Evolutionary conservation across 2,888 invertebrate genomes (phyloP).

Genomic region (Cryptus armator): DNA sequence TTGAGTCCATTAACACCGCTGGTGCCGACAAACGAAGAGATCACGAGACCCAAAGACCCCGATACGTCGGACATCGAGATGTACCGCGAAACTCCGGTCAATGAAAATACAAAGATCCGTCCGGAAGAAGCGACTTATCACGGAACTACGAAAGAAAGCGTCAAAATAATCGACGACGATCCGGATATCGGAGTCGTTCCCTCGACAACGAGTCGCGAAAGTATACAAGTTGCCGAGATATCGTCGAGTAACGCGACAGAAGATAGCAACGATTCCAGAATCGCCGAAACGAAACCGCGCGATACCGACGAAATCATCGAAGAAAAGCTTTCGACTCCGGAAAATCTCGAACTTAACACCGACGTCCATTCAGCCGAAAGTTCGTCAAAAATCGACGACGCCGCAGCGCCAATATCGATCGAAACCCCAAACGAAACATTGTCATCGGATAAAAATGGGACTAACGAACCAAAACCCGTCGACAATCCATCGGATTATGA

Average conservation of each 20-base stretch:
- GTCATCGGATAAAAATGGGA: slow-evolving; percentile 10
- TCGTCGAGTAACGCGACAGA: slow-evolving; percentile 78
- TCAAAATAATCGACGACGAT: background rate
- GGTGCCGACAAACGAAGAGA: slow-evolving; percentile 20
- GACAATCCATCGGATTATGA: slow-evolving; percentile 12
- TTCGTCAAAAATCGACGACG: background rate
- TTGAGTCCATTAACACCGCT: background rate
- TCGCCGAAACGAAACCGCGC: background rate
- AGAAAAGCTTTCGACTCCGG: background rate
- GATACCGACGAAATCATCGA: slow-evolving; percentile 30
- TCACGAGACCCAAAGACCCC: slow-evolving; percentile 48
- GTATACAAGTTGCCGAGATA: slow-evolving; percentile 80
- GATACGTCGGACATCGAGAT: slow-evolving; percentile 44
- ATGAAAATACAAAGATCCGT: slow-evolving; percentile 10
- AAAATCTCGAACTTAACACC: background rate
- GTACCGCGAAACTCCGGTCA: slow-evolving; percentile 26
- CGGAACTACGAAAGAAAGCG: background rate
- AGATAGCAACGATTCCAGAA: slow-evolving; percentile 40
- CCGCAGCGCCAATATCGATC: background rate
- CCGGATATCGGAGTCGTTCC: background rate
- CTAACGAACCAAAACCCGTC: slow-evolving; percentile 12
- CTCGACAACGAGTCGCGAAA: slow-evolving; percentile 66
- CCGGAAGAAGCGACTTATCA: background rate
- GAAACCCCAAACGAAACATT: background rate
- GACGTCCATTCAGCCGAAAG: slow-evolving; percentile 5